Evolutionary conservation across 1,140 invertebrate species (phyloP).

Genomic region (Thereuonema tuberculata): DNA sequence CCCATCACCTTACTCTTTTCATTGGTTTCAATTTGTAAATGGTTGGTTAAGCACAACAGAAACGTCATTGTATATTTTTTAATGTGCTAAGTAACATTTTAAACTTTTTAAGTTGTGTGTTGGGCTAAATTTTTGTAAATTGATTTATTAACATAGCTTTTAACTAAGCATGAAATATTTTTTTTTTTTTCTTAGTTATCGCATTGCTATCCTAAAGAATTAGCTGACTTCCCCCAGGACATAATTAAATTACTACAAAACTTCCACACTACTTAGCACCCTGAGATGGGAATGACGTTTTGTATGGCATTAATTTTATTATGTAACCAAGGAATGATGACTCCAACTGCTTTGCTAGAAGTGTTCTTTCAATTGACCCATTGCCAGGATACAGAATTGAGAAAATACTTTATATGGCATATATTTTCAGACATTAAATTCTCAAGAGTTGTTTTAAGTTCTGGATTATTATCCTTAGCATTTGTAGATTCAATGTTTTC

Average conservation of each 20-base stretch:
- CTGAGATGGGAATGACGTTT: slow-evolving; percentile 74
- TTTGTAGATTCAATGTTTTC: slow-evolving; percentile 92
- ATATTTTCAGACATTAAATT: slow-evolving; percentile 95
- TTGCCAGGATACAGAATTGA: slow-evolving; percentile 77
- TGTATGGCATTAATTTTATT: slow-evolving; percentile 84
- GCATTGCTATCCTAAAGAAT: slow-evolving; percentile 71
- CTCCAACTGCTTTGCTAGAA: slow-evolving; percentile 66
- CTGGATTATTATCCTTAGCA: slow-evolving; percentile 73
- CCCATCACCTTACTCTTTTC: too few species aligned
- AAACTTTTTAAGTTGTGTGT: too few species aligned
- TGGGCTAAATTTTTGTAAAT: too few species aligned
- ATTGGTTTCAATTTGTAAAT: too few species aligned
- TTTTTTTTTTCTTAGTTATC: slow-evolving; percentile 44
- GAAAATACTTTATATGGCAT: slow-evolving; percentile 73
- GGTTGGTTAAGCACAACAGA: too few species aligned
- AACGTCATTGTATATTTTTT: too few species aligned
- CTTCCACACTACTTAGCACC: slow-evolving; percentile 71
- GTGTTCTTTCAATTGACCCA: slow-evolving; percentile 81
- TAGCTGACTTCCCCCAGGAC: slow-evolving; percentile 68
- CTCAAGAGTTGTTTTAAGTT: slow-evolving; percentile 83
- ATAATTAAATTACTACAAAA: slow-evolving; percentile 72
- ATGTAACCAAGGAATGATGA: slow-evolving; percentile 78
- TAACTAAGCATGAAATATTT: too few species aligned
- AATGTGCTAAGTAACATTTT: too few species aligned
- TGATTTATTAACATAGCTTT: too few species aligned